Percentiles rank a stretch among this genome's conserved stretches.
phyloP scores from a whole-genome alignment of 1,140 invertebrate species.

The Pemphigus obesinymphae region DNA sequence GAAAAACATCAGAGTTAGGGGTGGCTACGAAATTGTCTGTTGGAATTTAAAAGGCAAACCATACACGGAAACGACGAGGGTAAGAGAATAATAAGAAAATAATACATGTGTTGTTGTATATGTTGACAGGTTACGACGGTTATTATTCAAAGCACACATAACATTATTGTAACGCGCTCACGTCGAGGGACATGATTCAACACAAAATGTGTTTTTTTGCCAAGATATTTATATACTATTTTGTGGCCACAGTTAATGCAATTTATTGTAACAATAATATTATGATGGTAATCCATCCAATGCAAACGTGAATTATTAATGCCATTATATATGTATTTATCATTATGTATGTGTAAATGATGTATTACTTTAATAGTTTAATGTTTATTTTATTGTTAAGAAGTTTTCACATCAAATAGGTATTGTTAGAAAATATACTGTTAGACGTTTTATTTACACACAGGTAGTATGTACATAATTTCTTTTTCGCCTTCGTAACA shows the following conservation, averaged over 20 bases:
- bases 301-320: not conserved
- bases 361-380: too few relatives aligned
- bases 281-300: not conserved
- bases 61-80: not conserved
- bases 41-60: not conserved
- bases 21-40: not conserved
- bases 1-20: not conserved
- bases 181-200: not conserved
- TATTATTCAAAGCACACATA: not conserved
- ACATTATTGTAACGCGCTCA: not conserved
- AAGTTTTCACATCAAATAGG: not conserved
- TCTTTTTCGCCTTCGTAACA: not conserved
- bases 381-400: not conserved
- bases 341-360: too few relatives aligned
- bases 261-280: slow-evolving; percentile 4
- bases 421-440: not conserved
- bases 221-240: not conserved
- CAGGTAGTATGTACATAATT: not conserved
- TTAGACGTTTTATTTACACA: not conserved
- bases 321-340: too few relatives aligned
- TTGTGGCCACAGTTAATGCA: not conserved
- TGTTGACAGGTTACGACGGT: slow-evolving; percentile 12
- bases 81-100: not conserved
- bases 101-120: not conserved
- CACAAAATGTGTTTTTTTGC: slow-evolving; percentile 3